Evolutionary conservation across 1,140 invertebrate genomes (phyloP), one percentile per base, ranked within the genome.

Genomic region (Drosophila ogumai): DNA sequence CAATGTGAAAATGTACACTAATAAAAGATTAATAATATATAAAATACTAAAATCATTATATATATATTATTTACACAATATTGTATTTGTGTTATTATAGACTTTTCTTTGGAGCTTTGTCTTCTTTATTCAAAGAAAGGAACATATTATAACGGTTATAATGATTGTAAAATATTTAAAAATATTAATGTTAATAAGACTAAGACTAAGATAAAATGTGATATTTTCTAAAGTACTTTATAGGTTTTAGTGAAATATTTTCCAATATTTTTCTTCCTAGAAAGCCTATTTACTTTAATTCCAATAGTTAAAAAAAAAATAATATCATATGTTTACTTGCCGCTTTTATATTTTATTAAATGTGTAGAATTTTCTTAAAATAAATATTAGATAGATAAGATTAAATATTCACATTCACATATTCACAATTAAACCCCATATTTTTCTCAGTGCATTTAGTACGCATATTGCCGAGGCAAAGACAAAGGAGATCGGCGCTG

Each of bases 401-500:
- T 3, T 19, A 13, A 52, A 32, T 2, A 9, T 19, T 10, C 3
- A 15, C 0, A 34, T 15, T n/a, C n/a, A n/a, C n/a, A n/a, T n/a
- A n/a, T n/a, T n/a, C n/a, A n/a, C n/a, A 12, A 19, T 3, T 19
- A 3, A 19, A 4, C n/a, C 3, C 3, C 49, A 13, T 13, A 52
- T 36, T 54, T 54, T 9, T 9, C 50, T 54, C 50, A 3, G 32
- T 36, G 17, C 50, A 52, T 2, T 52, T 36, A 25, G 46, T 59
- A 58, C 47, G 43, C 34, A 55, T 55, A 36, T 60, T 36, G 36
- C 22, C 22, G 7, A 55, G 55, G 34, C n/a, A 15, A 44, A 77
- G 69, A 72, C 75, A 82, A 82, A 77, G 63, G 61, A 63, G 73
- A 75, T 69, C 72, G 67, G 56, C 55, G 56, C 31, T 52, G 50